Base-by-base conservation (phyloP, 2,797 vertebrate genomes). In the Zenarchopterus dispar region DNA sequence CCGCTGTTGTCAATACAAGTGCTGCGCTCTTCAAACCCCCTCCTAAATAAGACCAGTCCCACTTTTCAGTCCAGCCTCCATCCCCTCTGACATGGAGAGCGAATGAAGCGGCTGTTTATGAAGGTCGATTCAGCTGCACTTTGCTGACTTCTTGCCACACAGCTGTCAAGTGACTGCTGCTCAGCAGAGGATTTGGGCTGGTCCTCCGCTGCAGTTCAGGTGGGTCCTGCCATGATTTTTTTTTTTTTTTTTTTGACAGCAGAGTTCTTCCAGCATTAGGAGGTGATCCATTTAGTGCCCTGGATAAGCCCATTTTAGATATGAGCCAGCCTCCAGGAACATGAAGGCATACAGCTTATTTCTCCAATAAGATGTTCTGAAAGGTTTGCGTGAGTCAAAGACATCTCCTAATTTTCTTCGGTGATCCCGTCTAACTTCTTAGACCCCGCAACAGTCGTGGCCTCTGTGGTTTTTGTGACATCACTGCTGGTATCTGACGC, bases 341-440 rank as follows among this genome's bases (percentile, higher is more conserved):
- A 15, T 60, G 72, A 72, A 79, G 82, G 71, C 75, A 28, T 60
- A 64, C 68, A 85, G 84, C 87, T 84, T 81, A 85, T 87, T 83
- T 46, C 67, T 84, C 81, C 64, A 70, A 61, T 58, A 80, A 84
- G 83, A 87, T 86, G 76, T 88, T 94, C 92, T 92, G 93, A 93
- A 83, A 82, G 65, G 76, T 77, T 52, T 61, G 48, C 54, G 44
- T 69, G 62, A 79, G 77, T 75, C 62, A 52, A 66, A 81, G 54
- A 71, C 66, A 64, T 70, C 56, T 1, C 43, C 86, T 88, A 83
- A 68, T 87, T 79, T 62, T 55, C 69, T 44, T 81, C 81, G 8
- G 64, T 42, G 74, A 74, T 79, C 46, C 82, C 77, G 1, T 82
- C 75, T 53, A 68, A 31, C 48, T 57, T 56, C 51, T 80, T 24